These are phyloP conservation scores for Chydorus sphaericus DNA, from an alignment of 2,888 invertebrate species.

Conservation along the genomic window DNA sequence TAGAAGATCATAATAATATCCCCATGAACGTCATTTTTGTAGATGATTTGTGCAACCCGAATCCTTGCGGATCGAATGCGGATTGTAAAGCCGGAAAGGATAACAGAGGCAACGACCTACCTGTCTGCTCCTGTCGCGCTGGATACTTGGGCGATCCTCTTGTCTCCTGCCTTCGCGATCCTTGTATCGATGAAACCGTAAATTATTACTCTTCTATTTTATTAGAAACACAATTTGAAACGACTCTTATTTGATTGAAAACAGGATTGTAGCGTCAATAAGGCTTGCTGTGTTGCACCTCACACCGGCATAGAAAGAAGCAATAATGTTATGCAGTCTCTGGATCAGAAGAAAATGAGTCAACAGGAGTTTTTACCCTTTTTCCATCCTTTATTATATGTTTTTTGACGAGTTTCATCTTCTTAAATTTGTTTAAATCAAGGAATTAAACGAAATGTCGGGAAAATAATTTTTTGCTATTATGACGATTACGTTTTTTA, in stretches of 20 bases:
- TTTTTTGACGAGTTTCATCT: slow-evolving; percentile 66
- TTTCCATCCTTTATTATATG: slow-evolving; percentile 72
- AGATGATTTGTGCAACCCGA: slow-evolving; percentile 72
- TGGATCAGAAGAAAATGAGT: slow-evolving; percentile 12
- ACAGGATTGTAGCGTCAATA: slow-evolving; percentile 51
- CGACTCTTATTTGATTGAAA: background rate
- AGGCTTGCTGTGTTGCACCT: slow-evolving; percentile 45
- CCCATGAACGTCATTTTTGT: slow-evolving; percentile 20
- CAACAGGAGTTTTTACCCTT: slow-evolving; percentile 52
- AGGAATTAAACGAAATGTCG: slow-evolving; percentile 3
- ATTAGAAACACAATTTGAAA: background rate
- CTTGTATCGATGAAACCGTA: slow-evolving; percentile 51
- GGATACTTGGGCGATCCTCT: slow-evolving; percentile 67
- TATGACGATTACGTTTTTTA: background rate
- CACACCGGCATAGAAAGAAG: slow-evolving; percentile 21
- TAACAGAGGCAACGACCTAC: slow-evolving; percentile 60
- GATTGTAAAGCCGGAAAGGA: slow-evolving; percentile 71
- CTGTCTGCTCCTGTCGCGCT: slow-evolving; percentile 66
- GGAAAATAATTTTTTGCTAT: background rate
- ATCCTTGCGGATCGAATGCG: slow-evolving; percentile 69
- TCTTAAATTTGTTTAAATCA: background rate
- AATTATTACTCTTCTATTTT: background rate
- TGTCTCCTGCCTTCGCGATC: slow-evolving; percentile 54
- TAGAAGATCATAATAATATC: too few relatives aligned
- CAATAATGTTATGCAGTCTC: too few relatives aligned